These are phyloP conservation scores for Globodera ellingtonae DNA, from an alignment of 1,140 invertebrate genomes.

Conservation along the genomic window DNA sequence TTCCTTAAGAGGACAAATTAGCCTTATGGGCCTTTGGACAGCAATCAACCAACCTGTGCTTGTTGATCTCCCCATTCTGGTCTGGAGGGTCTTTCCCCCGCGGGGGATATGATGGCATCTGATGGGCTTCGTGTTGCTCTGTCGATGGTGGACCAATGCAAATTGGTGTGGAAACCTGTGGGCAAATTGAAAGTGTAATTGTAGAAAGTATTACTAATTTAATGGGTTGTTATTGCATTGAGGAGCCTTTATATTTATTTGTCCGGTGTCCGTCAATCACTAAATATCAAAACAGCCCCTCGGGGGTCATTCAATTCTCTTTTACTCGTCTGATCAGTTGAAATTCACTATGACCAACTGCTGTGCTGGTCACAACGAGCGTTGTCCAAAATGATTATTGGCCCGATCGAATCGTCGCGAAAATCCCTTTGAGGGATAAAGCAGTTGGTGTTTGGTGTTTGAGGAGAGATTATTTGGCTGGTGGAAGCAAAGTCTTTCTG, in stretches of 20 bases:
- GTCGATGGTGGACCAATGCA: neutral
- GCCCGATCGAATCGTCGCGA: neutral
- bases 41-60: too few species aligned
- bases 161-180: neutral
- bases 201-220: neutral
- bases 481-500: neutral
- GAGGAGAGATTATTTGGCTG: neutral
- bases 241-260: neutral
- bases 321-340: neutral
- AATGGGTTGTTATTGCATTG: neutral
- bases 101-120: too few species aligned
- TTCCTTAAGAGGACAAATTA: neutral
- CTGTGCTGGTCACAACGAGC: neutral
- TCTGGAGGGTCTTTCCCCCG: too few species aligned
- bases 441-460: slow-evolving; percentile 4
- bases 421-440: neutral
- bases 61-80: too few species aligned
- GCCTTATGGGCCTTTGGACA: too few species aligned
- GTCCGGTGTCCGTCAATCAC: neutral
- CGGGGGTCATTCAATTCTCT: neutral
- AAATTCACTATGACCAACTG: neutral
- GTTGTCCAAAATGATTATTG: neutral
- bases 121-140: too few species aligned
- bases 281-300: neutral
- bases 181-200: neutral